A percentile compares a stretch with the other conserved stretches of the same genome.
These are phyloP conservation scores for Enteromius radiatus DNA, from an alignment of 2,797 vertebrate species.

Conservation along the genomic window DNA sequence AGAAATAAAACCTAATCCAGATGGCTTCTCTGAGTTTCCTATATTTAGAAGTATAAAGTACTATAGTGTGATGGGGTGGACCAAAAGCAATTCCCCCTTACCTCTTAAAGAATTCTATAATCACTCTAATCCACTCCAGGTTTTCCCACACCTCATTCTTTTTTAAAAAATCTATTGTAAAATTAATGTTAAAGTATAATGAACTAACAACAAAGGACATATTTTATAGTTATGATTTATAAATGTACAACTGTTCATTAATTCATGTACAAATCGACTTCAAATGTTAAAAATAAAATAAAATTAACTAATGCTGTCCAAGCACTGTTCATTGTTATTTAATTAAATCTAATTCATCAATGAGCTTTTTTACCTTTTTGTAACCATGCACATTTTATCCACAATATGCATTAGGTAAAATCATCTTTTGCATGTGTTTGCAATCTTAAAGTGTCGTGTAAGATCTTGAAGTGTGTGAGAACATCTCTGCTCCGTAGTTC, in stretches of 20 bases:
- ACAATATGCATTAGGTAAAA: neutral
- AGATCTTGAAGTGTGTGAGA: neutral
- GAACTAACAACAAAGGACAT: neutral
- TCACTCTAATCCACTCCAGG: neutral
- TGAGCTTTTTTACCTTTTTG: neutral
- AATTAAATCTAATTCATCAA: neutral
- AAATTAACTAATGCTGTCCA: neutral
- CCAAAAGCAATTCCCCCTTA: neutral
- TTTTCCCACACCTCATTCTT: neutral
- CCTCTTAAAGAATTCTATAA: neutral
- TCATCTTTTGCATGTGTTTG: neutral
- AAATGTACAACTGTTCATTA: neutral
- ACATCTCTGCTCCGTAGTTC: neutral
- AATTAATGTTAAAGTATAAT: conserved; percentile 8
- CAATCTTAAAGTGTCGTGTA: neutral
- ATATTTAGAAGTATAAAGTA: neutral
- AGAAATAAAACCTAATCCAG: neutral
- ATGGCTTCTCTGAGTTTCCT: neutral
- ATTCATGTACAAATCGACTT: neutral
- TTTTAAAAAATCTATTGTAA: neutral
- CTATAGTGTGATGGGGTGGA: neutral
- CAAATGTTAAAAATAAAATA: neutral
- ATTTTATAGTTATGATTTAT: neutral
- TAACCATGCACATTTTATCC: neutral
- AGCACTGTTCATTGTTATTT: neutral